Conservation (phyloP, 2,113 vertebrate genomes). For the Myiagra hebetior region DNA sequence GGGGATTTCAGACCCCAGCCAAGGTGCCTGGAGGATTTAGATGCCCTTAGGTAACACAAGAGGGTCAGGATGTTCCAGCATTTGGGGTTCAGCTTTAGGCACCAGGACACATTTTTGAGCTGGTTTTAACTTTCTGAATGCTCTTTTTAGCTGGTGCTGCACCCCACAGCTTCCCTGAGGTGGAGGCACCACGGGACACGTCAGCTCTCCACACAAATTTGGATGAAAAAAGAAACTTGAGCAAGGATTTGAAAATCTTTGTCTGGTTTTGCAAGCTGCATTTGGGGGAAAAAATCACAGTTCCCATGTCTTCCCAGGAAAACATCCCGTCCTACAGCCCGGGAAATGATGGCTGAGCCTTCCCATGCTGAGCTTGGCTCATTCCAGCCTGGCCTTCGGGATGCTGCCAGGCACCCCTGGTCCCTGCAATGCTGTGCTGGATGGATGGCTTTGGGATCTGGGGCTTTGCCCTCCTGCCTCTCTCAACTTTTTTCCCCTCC, state of each 20-base stretch:
- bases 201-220: not conserved
- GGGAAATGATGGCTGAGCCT: not conserved
- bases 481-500: not conserved
- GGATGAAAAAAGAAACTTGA: not conserved
- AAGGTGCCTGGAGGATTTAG: not conserved
- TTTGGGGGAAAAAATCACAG: not conserved
- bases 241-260: not conserved
- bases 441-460: fast-evolving
- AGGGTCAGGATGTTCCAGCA: not conserved
- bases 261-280: not conserved
- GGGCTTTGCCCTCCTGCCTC: not conserved
- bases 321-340: not conserved
- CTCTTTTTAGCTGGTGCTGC: not conserved
- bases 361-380: not conserved
- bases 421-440: not conserved
- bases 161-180: not conserved
- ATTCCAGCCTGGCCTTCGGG: fast-evolving
- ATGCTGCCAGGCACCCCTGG: not conserved
- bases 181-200: fast-evolving
- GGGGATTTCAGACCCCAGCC: not conserved
- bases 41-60: not conserved
- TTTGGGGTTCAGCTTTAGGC: not conserved
- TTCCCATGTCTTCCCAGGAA: not conserved
- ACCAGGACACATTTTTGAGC: not conserved
- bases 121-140: not conserved